Evolutionary conservation across 2,113 vertebrate species (phyloP).

Genomic region (Pterophyllum scalare): DNA sequence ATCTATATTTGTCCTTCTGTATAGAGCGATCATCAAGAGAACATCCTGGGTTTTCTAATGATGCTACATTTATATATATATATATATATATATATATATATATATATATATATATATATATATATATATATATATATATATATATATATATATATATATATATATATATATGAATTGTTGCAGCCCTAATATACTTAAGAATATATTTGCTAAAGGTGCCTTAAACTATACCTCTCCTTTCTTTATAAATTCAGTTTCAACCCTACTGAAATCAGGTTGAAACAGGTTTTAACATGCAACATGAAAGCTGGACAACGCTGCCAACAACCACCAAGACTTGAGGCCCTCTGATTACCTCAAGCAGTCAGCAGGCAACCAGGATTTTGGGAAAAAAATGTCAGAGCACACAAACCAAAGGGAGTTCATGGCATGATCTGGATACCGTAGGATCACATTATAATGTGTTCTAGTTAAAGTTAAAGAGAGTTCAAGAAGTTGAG

Average conservation of each 20-base stretch:
- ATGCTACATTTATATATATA: too few relatives aligned
- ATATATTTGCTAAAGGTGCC: not conserved
- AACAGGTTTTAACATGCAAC: not conserved
- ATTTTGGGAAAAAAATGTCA: not conserved
- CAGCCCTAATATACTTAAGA: too few relatives aligned
- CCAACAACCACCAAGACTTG: not conserved
- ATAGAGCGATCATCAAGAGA: too few relatives aligned
- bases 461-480: not conserved
- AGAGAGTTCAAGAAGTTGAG: not conserved
- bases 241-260: not conserved
- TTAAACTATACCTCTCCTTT: not conserved
- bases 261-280: not conserved
- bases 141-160: too few relatives aligned
- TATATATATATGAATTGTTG: too few relatives aligned
- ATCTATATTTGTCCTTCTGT: too few relatives aligned
- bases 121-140: too few relatives aligned
- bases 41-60: too few relatives aligned
- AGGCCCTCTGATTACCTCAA: too few relatives aligned
- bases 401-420: not conserved
- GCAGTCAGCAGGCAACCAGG: not conserved
- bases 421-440: not conserved
- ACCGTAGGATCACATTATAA: not conserved
- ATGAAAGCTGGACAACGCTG: not conserved
- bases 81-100: too few relatives aligned
- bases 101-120: too few relatives aligned